Evolutionary conservation across 2,888 invertebrate genomes (phyloP), one percentile per base, ranked within the genome.

Genomic region (Pseudococcus jackbeardsleyi): DNA sequence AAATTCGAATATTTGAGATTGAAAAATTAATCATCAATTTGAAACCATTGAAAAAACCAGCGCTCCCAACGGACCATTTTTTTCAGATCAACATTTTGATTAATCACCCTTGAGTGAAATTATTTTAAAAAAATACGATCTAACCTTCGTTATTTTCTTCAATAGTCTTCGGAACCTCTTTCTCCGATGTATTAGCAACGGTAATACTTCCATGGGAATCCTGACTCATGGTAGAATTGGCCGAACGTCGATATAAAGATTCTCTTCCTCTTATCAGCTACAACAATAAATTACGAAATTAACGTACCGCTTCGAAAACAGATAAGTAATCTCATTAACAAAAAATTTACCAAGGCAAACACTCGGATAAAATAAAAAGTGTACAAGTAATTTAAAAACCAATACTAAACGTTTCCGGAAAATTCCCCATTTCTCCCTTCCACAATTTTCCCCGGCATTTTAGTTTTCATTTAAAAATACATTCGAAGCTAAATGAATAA

Each of bases 141-240:
- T 90, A 91, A 84, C 91, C 91, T 39, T 91, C 91, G 86, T 90
- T 90, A 89, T 89, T 90, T 68, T 90, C 89, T 26, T 89, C 90
- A 17, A 89, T 89, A 79, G 89, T 86, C 86, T 89, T 90, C 0
- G 88, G 85, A 54, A 88, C 88, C 17, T 89, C 22, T 79, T 90
- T 90, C 59, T 90, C 90, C 0, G 89, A 88, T 9, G 89, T 89
- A 89, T 90, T 90, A 11, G 90, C 89, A 6, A 94, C 92, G 46
- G 92, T 92, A 9, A 94, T 93, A 85, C 94, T 94, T n/a, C 94
- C 94, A 1, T 93, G 93, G 9, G 94, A 94, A 91, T 94, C 94
- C 91, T 94, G 94, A 88, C 92, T 91, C 42, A 92, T 90, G 15
- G 92, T 92, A 46, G 92, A 91, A 59, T 54, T 88, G 42, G 89